Base-by-base conservation (phyloP, 1,140 invertebrate species). In the Physella acuta region DNA sequence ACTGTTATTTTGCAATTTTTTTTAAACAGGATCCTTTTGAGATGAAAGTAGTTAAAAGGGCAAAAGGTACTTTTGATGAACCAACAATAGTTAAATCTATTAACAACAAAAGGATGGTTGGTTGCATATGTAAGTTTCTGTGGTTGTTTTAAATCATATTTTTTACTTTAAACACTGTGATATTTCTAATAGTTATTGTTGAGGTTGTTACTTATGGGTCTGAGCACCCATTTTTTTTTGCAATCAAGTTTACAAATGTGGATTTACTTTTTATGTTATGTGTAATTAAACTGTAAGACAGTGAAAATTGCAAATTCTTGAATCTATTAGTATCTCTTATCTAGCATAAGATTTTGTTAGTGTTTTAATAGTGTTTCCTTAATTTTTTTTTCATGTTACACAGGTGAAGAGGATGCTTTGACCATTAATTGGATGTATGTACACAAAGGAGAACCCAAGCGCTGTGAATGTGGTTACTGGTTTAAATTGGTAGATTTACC, bases 391-490 rank as follows among this genome's bases (percentile, higher is more conserved):
- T n/a, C n/a, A n/a, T n/a, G n/a, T n/a, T n/a, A n/a, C n/a, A 65
- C 73, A 87, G 87, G 87, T 86, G 94, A 98, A 85, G 94, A 95
- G 85, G 95, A 98, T 81, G 88, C 93, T 26, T 90, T 91, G 67
- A 87, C 88, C 71, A 89, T 98, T 73, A 92, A 91, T 79, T 99
- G 93, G 92, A 95, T 98, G 91, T 95, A 94, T 92, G 84, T 99
- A 74, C 90, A 97, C 82, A 88, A 92, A 83, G 95, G 93, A 24
- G 89, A 91, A 74, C 90, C 93, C 44, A 92, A 93, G 78, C 90
- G 97, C 72, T 99, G 97, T 81, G 92, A 92, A 81, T 98, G 96
- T 85, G 96, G 96, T 49, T 89, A 96, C 83, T 99, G 94, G 94
- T 99, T 95, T 87, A 94, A 96, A 87, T 87, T 98, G 73, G 89